Percentiles rank a stretch among this genome's conserved stretches.
Conservation (phyloP, 1,140 invertebrate genomes). For the Xylocopa sonorina region DNA sequence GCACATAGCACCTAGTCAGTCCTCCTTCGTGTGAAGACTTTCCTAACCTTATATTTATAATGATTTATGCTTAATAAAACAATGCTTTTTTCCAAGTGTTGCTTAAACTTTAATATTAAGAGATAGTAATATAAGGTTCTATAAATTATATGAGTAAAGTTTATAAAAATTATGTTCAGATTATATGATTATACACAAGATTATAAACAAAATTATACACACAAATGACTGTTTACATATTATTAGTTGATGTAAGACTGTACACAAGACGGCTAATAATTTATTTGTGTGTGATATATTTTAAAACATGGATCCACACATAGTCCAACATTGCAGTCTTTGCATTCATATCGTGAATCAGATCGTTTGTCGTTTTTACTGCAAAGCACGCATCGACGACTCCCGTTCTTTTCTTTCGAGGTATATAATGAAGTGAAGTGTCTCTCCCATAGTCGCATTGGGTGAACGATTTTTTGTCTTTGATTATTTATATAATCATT, state of each 20-base stretch:
- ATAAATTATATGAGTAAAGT: neutral
- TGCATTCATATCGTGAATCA: conserved; percentile 19
- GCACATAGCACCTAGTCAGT: conserved; percentile 21
- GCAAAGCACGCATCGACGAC: conserved; percentile 24
- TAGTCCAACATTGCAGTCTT: conserved; percentile 19
- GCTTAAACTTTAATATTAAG: neutral
- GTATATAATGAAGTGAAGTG: conserved; percentile 33
- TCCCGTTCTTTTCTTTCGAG: conserved; percentile 15
- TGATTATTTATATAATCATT: conserved; percentile 27
- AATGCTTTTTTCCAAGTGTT: neutral
- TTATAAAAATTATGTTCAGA: neutral
- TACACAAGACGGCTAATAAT: conserved; percentile 3
- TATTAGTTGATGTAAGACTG: neutral
- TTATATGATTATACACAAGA: no score
- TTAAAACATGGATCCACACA: conserved; percentile 14
- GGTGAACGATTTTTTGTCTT: conserved; percentile 11
- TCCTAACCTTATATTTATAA: conserved; percentile 1
- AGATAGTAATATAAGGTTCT: neutral
- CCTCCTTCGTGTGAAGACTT: conserved; percentile 10
- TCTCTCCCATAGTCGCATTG: conserved; percentile 18
- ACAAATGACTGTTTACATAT: neutral
- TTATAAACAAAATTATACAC: no score
- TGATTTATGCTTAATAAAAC: neutral
- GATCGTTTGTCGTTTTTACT: conserved; percentile 17
- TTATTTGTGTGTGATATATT: conserved; percentile 16